Evolutionary conservation across 1,140 invertebrate genomes (phyloP).

Genomic region (Anoplolepis gracilipes): DNA sequence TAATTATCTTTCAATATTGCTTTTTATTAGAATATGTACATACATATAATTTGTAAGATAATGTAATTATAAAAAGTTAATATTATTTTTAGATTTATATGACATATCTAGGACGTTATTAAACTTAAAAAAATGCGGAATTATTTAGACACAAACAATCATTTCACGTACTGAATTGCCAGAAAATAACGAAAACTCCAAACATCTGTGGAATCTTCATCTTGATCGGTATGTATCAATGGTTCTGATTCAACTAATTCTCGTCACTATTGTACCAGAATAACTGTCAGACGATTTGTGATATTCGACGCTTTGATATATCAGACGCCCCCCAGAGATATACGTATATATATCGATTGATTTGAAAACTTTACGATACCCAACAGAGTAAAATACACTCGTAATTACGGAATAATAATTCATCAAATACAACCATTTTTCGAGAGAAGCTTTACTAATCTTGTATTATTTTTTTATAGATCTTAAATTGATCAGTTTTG

Average conservation of each 20-base stretch:
- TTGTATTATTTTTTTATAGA: neutral
- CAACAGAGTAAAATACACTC: neutral
- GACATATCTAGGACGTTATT: neutral
- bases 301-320: constrained; percentile 65
- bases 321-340: constrained; percentile 60
- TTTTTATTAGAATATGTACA: constrained; percentile 5
- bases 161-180: constrained; percentile 57
- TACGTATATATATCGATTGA: neutral
- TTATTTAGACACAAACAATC: neutral
- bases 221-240: constrained; percentile 51
- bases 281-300: constrained; percentile 61
- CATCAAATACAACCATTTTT: neutral
- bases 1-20: neutral
- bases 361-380: neutral
- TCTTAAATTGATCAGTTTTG: neutral
- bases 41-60: neutral
- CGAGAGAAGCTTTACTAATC: neutral
- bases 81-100: neutral
- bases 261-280: neutral
- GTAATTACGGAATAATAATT: neutral
- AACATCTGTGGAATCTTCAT: constrained; percentile 62
- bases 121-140: constrained; percentile 6
- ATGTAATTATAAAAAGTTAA: neutral
- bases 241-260: constrained; percentile 61
- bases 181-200: constrained; percentile 34